These are phyloP conservation scores for Psilopogon haemacephalus DNA, from an alignment of 2,113 vertebrate genomes.

Conservation along the genomic window DNA sequence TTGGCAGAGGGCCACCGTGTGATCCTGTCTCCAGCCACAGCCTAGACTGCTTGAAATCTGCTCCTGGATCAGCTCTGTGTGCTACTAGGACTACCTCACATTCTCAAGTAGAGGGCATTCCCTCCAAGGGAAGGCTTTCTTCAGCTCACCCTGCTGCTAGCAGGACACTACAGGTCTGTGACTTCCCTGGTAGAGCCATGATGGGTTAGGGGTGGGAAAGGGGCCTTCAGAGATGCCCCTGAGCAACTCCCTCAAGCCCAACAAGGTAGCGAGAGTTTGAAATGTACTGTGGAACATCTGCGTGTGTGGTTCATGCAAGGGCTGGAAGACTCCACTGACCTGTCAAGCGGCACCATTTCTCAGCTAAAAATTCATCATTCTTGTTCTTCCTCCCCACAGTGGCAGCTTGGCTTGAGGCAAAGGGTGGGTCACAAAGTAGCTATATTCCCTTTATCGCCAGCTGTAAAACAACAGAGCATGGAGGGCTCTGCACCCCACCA, in stretches of 20 bases:
- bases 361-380: background rate
- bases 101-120: background rate
- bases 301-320: background rate
- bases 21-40: constrained; percentile 19
- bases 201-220: background rate
- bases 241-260: background rate
- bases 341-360: background rate
- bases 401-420: background rate
- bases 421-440: background rate
- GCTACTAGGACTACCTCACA: background rate
- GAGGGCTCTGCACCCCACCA: background rate
- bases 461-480: background rate
- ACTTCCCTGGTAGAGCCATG: background rate
- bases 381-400: background rate
- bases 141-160: background rate
- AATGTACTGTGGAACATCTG: background rate
- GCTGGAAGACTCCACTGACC: background rate
- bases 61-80: background rate
- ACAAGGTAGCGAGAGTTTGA: background rate
- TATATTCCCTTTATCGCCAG: background rate
- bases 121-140: constrained; percentile 15
- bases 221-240: background rate
- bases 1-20: background rate
- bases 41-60: constrained; percentile 4
- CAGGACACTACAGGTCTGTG: background rate